Evolutionary conservation across 2,888 invertebrate genomes (phyloP), one percentile per base, ranked within the genome.

Genomic region (Eupithecia vulgata): DNA sequence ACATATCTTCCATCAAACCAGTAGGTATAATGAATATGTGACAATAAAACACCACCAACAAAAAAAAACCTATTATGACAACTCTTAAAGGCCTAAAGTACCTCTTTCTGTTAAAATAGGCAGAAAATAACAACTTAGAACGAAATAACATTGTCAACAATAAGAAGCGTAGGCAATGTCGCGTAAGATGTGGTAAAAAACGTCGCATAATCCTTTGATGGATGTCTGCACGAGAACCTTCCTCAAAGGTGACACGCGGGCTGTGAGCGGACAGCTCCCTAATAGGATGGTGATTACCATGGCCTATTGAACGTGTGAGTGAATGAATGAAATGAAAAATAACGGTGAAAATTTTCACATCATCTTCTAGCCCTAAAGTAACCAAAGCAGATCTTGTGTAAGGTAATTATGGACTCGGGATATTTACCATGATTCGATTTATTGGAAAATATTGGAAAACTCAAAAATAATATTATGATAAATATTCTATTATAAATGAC

Each of bases 221-320:
- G 30, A 62, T 57, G 57, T 57, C 25, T 57, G 21, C 25, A 21
- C 10, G 52, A 12, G 52, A 48, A 57, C 57, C 57, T 21, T 57
- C 25, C 25, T 57, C 57, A 57, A 57, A 57, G 57, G 57, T 57
- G 57, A 57, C 57, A 5, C 0, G 57, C 25, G 3, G 25, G 4
- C 25, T 66, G 66, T 15, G 37, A 66, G 40, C 25, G 25, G 21
- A 66, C 21, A 37, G 34, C 42, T 66, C 13, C 37, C 66, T 42
- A 37, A 40, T 66, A 40, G 35, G 42, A 37, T 66, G 66, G 57
- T 57, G 57, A 57, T 57, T 57, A 57, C 57, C 57, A 25, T 57
- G 25, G 12, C 25, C 57, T 25, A 57, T 25, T 57, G 57, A 57
- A 57, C 12, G 52, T 25, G 10, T 52, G 52, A 52, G 21, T 57